phyloP scores from a whole-genome alignment of 2,113 vertebrate species.

The human (Homo sapiens) region DNA sequence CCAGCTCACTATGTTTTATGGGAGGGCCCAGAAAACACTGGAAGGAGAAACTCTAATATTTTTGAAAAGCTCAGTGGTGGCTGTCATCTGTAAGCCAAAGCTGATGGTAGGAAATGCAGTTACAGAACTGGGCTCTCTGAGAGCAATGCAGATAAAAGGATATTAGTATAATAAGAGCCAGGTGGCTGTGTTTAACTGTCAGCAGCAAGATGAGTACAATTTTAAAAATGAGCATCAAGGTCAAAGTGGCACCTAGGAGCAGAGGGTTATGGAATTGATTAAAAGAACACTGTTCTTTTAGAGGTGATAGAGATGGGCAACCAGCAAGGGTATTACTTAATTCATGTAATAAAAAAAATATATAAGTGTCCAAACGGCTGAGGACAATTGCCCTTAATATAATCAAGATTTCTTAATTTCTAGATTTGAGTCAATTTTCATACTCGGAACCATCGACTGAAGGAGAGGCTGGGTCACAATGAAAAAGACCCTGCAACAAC shows the following conservation, averaged over 20 bases:
- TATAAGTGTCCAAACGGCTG: background rate
- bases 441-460: background rate
- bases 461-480: background rate
- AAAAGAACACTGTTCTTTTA: background rate
- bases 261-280: background rate
- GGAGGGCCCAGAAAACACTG: background rate
- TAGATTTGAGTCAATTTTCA: background rate
- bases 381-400: background rate
- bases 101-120: background rate
- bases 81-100: background rate
- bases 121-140: background rate
- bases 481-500: background rate
- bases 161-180: background rate
- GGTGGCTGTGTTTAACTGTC: background rate
- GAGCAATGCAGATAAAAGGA: background rate
- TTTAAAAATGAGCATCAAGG: slow-evolving; percentile 11
- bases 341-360: background rate
- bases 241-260: background rate
- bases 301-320: background rate
- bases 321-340: background rate
- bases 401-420: background rate
- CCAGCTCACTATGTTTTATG: background rate
- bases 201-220: background rate
- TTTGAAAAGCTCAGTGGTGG: background rate
- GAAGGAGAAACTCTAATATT: background rate